Evolutionary conservation across 1,140 invertebrate genomes (phyloP), one percentile per base, ranked within the genome.

Genomic region (Platyscapa corneri): DNA sequence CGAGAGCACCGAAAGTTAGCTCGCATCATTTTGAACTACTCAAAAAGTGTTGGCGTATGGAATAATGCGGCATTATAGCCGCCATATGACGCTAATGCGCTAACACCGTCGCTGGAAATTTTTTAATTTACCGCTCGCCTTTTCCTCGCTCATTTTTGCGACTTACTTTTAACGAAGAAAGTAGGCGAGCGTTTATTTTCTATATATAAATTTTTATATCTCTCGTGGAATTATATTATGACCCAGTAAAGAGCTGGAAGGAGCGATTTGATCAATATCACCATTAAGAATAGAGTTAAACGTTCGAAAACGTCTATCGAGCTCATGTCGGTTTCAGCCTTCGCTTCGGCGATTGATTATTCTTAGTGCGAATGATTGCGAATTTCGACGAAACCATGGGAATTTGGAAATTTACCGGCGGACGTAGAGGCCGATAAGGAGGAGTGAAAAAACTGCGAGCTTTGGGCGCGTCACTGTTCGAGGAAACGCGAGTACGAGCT

Each of bases 101-200:
- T 42, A 56, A 49, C 18, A 56, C 5, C 32, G 30, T 53, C n/a
- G 46, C 46, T 34, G 65, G 34, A 70, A 56, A 74, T 74, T 46
- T 20, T 82, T 72, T 74, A 56, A 82, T 72, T 82, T 53, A 46
- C 65, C 39, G 2, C 23, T 18, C 3, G 64, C 27, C 37, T 70
- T 72, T 53, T 82, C 27, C 65, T 39, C 23, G 7, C 18, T 80
- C 10, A 7, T 75, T n/a, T 75, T 46, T 30, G 32, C 12, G 14
- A 82, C n/a, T n/a, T 65, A 56, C 46, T 74, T 39, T 82, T 37
- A 30, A 49, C 46, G 53, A 75, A 56, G 81, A 75, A 82, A 82
- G 70, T 82, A 82, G 81, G 81, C 18, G 34, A 75, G 30, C 27
- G 27, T 34, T 65, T 60, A 42, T 65, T 18, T 46, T 42, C 37